Base-by-base conservation (phyloP, 2,888 invertebrate species). In the Drosophila merina region DNA sequence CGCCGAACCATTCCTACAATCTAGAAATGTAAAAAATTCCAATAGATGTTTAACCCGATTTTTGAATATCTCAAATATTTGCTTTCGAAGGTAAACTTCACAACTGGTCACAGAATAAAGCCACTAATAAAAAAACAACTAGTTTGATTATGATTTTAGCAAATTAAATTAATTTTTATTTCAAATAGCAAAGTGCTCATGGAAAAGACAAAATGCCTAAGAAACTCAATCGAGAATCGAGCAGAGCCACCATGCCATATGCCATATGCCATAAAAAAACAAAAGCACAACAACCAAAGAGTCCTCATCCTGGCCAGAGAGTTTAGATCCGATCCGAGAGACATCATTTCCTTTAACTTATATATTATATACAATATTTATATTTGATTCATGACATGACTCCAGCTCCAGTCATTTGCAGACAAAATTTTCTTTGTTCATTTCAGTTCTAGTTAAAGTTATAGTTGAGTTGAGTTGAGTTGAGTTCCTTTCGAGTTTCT, bases 261-360 rank as follows among this genome's bases (percentile, higher is more conserved):
- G 20, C 50, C 45, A 47, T 42, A 42, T n/a, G n/a, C n/a, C n/a
- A 40, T 31, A 28, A 36, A 36, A 36, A 36, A n/a, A 36, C 36
- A 36, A 36, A 76, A 74, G 79, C 88, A 81, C 91, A 91, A 91
- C 92, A 92, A 92, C 92, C 92, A 90, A 91, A 91, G 89, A 64
- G 36, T 38, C 70, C 38, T 48, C 70, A 56, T 48, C 57, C 74
- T 40, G 56, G 69, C 62, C 69, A 59, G 78, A 63, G 80, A 83
- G 84, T 59, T 64, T 58, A 80, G 74, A 54, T 55, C 57, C 57
- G 45, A 50, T 44, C 42, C 33, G 48, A 70, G 70, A 70, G 70
- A 69, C 48, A 36, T 70, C 36, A 60, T 64, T 70, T 51, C 33
- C 52, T 45, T 45, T 42, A 47, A 14, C 14, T 31, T 31, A 45